A percentile compares a stretch with the other conserved stretches of the same genome.
These are phyloP conservation scores for Cossypha polioptera DNA, from an alignment of 2,797 vertebrate genomes.

Conservation along the genomic window DNA sequence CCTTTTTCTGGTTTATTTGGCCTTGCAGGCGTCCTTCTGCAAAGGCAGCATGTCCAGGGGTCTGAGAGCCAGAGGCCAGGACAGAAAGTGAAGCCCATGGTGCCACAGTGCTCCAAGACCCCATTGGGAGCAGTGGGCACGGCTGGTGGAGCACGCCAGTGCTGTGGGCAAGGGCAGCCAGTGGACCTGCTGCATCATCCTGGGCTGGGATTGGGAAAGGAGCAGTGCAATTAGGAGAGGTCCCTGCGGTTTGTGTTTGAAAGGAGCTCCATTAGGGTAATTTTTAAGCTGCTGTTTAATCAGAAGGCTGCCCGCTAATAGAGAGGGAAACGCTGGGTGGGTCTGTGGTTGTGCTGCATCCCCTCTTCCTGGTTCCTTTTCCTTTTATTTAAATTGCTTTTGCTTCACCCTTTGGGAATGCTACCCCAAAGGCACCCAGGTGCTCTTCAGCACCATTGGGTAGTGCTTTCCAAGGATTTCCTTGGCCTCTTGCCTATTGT, in stretches of 20 bases:
- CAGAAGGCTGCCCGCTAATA: neutral
- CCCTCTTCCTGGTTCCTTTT: neutral
- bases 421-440: neutral
- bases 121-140: rapidly evolving
- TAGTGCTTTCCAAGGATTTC: neutral
- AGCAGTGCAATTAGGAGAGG: neutral
- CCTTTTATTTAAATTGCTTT: neutral
- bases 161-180: rapidly evolving
- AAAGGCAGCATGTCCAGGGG: rapidly evolving
- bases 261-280: neutral
- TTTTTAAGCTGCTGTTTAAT: neutral
- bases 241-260: neutral
- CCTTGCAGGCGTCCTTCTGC: rapidly evolving
- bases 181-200: neutral
- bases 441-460: neutral
- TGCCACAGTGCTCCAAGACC: rapidly evolving
- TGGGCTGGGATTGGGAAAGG: neutral
- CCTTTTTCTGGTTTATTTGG: rapidly evolving
- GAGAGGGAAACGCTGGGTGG: neutral
- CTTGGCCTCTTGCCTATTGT: neutral
- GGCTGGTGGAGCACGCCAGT: rapidly evolving
- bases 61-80: neutral
- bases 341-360: neutral
- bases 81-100: neutral
- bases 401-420: neutral